Evolutionary conservation across 2,888 invertebrate genomes (phyloP).

Genomic region (Notocelia uddmanniana): DNA sequence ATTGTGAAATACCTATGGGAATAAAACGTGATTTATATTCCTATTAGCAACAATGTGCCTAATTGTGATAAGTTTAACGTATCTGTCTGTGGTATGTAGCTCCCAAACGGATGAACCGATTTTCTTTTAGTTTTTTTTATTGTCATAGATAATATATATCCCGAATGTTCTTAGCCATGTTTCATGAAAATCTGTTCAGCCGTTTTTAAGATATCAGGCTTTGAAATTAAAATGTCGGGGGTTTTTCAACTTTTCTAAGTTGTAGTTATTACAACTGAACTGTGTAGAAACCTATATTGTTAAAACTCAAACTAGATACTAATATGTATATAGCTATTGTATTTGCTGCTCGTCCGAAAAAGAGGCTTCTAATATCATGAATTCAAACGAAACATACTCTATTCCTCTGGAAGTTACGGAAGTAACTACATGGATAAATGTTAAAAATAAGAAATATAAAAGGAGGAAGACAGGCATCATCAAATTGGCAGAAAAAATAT

Average conservation of each 20-base stretch:
- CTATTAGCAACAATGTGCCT: neutral
- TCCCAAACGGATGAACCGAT: too few species aligned
- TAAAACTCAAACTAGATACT: neutral
- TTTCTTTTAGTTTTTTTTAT: too few species aligned
- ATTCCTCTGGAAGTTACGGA: neutral
- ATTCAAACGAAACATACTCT: neutral
- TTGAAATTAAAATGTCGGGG: too few species aligned
- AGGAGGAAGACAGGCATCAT: neutral
- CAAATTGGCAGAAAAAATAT: neutral
- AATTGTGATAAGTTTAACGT: too few species aligned
- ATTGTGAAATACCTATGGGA: slow-evolving; percentile 57
- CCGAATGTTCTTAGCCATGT: too few species aligned
- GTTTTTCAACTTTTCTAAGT: too few species aligned
- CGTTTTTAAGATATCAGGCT: too few species aligned
- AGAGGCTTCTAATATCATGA: neutral
- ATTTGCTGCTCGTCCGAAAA: neutral
- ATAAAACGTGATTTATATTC: neutral
- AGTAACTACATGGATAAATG: neutral
- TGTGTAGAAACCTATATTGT: neutral
- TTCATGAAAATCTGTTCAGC: too few species aligned
- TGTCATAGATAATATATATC: too few species aligned
- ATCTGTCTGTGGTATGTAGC: too few species aligned
- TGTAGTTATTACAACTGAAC: neutral
- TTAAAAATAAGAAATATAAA: neutral
- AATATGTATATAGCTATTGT: too few species aligned